Conservation (phyloP, 2,797 vertebrate species). For the Onychomys leucogaster region DNA sequence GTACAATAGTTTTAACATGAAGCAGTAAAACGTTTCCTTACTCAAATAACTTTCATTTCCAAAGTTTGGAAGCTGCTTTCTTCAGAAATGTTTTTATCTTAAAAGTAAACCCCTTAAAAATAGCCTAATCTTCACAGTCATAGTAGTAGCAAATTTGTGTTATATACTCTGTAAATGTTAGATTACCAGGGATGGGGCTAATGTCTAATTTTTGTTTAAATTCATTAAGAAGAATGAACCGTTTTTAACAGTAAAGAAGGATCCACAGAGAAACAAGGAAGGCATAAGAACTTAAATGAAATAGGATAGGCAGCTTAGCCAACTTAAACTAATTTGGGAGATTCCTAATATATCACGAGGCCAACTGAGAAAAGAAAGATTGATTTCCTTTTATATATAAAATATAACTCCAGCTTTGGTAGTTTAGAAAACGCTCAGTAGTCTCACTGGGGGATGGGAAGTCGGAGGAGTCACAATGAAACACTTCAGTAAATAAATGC, state of each 20-base stretch:
- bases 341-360: conserved; percentile 43
- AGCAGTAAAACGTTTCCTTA: conserved; percentile 7
- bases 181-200: not conserved
- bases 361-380: conserved; percentile 15
- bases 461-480: not conserved
- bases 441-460: not conserved
- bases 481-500: conserved; percentile 8
- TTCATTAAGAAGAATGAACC: conserved; percentile 43
- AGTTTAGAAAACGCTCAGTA: not conserved
- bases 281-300: conserved; percentile 2
- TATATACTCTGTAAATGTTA: not conserved
- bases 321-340: conserved; percentile 53
- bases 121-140: not conserved
- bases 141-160: not conserved
- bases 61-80: conserved; percentile 48
- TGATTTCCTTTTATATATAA: not conserved
- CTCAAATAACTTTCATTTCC: not conserved
- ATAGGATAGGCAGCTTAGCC: not conserved
- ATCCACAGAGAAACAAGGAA: conserved; percentile 28
- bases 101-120: conserved; percentile 30
- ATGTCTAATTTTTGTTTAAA: conserved; percentile 49
- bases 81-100: conserved; percentile 41
- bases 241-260: not conserved
- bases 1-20: conserved; percentile 3
- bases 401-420: conserved; percentile 49